Evolutionary conservation across 2,888 invertebrate species (phyloP).

Genomic region (Orchesella flavescens): DNA sequence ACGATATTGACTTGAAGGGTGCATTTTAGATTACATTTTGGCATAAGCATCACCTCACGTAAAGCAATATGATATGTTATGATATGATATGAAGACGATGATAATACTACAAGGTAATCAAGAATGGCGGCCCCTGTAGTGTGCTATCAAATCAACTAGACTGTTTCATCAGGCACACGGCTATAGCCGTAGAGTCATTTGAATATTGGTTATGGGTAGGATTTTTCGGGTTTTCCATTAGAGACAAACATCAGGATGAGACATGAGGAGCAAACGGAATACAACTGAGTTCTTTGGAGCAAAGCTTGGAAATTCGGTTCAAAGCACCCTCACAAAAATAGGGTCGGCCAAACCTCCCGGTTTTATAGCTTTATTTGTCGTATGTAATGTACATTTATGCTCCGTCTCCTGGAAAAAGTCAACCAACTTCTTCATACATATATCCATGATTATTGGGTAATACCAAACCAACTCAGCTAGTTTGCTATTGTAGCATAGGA

Average conservation of each 20-base stretch:
- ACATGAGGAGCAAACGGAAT: not conserved
- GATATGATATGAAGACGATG: no score
- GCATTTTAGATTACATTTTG: no score
- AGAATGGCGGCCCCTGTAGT: not conserved
- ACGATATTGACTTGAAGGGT: no score
- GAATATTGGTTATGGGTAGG: not conserved
- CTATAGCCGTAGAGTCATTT: no score
- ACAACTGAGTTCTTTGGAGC: not conserved
- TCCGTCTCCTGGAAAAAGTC: not conserved
- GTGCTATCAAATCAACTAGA: not conserved
- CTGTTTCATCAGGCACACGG: not conserved
- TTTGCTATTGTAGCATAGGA: not conserved
- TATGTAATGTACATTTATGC: not conserved
- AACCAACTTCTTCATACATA: not conserved
- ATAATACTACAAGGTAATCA: no score
- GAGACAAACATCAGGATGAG: not conserved
- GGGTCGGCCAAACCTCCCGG: constrained; percentile 32
- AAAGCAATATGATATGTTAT: no score
- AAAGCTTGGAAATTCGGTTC: not conserved
- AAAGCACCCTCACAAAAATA: constrained; percentile 42
- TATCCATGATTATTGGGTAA: constrained; percentile 1
- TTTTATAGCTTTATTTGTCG: constrained; percentile 32
- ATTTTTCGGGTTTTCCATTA: not conserved
- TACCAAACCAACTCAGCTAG: not conserved
- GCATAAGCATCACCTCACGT: no score